phyloP scores from a whole-genome alignment of 2,113 vertebrate species.

The Nannospalax galili region DNA sequence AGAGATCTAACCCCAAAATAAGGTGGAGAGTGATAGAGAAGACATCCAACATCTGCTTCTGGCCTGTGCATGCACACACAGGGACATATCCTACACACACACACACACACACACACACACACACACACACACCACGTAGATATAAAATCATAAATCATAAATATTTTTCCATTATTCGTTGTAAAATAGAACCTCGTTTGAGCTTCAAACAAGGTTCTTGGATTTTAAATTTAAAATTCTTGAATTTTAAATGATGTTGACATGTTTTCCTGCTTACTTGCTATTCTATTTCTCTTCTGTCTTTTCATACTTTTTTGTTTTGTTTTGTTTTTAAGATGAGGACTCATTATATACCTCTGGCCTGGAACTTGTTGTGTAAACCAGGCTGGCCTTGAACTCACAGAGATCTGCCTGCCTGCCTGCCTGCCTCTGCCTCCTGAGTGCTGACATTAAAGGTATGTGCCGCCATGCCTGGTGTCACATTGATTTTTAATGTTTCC shows the following conservation, averaged over 20 bases:
- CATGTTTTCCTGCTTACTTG: constrained; percentile 23
- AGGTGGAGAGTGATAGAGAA: not conserved
- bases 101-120: not conserved
- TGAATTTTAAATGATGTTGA: constrained; percentile 21
- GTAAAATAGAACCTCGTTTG: not conserved
- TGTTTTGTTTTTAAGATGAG: not conserved
- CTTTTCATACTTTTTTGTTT: constrained; percentile 15
- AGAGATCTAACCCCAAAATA: not conserved
- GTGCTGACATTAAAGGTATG: not conserved
- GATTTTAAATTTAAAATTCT: constrained; percentile 19
- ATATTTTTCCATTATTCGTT: not conserved
- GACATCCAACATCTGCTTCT: not conserved
- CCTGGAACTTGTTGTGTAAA: not conserved
- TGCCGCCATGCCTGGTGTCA: not conserved
- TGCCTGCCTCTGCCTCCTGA: not conserved
- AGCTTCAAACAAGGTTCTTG: constrained; percentile 42
- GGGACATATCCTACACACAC: not conserved
- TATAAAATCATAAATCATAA: not conserved
- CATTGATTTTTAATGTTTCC: not conserved
- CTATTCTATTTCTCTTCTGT: constrained; percentile 31
- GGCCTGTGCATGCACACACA: not conserved
- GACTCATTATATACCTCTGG: not conserved
- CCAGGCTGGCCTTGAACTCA: not conserved
- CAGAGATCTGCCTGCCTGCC: not conserved
- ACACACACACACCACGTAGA: not conserved